Evolutionary conservation across 2,113 vertebrate genomes (phyloP).

Genomic region (Tenrec ecaudatus): DNA sequence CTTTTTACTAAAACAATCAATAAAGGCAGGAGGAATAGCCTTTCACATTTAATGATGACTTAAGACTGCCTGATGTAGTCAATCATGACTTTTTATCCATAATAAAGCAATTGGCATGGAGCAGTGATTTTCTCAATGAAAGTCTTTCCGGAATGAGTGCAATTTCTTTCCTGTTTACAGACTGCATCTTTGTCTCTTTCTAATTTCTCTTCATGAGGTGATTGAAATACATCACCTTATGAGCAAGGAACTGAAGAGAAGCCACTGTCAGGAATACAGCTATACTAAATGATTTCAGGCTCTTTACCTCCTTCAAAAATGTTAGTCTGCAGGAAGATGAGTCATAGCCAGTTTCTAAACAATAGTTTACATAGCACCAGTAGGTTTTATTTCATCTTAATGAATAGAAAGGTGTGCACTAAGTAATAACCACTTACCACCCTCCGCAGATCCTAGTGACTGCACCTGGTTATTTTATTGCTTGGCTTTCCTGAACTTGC

Average conservation of each 20-base stretch:
- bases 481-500: not conserved
- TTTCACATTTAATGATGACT: not conserved
- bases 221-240: slow-evolving; percentile 48
- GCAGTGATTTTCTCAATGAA: not conserved
- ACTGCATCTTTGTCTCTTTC: slow-evolving; percentile 27
- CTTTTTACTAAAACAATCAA: not conserved
- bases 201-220: slow-evolving; percentile 48
- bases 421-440: slow-evolving; percentile 13
- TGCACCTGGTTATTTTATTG: not conserved
- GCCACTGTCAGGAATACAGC: slow-evolving; percentile 63
- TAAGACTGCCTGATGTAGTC: not conserved
- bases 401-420: not conserved
- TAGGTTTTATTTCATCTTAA: slow-evolving; percentile 54
- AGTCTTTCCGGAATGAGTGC: not conserved
- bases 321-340: not conserved
- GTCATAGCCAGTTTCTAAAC: slow-evolving; percentile 19
- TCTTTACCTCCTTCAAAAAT: slow-evolving; percentile 15
- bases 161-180: slow-evolving; percentile 16
- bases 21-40: not conserved
- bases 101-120: slow-evolving; percentile 65
- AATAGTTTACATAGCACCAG: slow-evolving; percentile 60
- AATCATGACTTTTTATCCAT: slow-evolving; percentile 53
- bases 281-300: slow-evolving; percentile 51
- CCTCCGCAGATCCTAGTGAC: slow-evolving; percentile 27
- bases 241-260: slow-evolving; percentile 53